These are phyloP conservation scores for Alces alces DNA, from an alignment of 2,113 vertebrate species.

Conservation along the genomic window DNA sequence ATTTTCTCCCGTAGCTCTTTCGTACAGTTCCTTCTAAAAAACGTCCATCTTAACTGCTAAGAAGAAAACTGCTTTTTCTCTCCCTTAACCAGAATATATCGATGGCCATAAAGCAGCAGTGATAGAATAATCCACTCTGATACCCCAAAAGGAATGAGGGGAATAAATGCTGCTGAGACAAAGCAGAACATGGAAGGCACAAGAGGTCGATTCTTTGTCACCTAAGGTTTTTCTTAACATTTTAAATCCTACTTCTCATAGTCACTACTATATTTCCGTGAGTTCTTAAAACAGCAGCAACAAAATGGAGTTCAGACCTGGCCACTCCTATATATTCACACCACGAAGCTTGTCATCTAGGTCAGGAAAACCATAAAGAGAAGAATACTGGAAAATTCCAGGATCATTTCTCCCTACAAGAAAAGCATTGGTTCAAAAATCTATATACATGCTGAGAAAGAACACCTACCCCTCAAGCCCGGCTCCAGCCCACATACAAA, in stretches of 20 bases:
- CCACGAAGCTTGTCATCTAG: background rate
- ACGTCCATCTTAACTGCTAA: background rate
- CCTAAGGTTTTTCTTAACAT: background rate
- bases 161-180: background rate
- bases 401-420: background rate
- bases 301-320: background rate
- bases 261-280: background rate
- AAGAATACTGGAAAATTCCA: background rate
- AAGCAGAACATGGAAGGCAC: background rate
- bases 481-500: background rate
- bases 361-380: background rate
- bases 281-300: constrained; percentile 9
- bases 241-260: background rate
- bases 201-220: background rate
- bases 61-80: background rate
- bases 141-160: background rate
- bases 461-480: background rate
- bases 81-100: background rate
- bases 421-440: background rate
- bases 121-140: background rate
- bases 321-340: background rate
- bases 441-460: background rate
- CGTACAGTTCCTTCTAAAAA: constrained; percentile 1
- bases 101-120: background rate
- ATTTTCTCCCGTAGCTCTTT: background rate